A percentile compares a stretch with the other conserved stretches of the same genome.
Evolutionary conservation across 2,888 invertebrate genomes (phyloP).

Genomic region (Therioaphis trifolii): DNA sequence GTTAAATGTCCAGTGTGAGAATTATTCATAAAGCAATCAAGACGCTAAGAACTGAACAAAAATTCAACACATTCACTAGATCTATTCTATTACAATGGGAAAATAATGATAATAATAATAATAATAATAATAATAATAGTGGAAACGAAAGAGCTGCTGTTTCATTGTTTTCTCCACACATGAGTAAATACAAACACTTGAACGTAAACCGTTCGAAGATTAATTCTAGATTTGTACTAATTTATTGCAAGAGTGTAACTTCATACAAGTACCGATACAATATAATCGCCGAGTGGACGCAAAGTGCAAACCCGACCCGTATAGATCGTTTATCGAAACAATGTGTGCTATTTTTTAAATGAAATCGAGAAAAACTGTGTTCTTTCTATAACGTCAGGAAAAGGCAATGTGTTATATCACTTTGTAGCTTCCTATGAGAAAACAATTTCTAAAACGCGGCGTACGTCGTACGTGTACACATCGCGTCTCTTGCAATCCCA

Average conservation of each 20-base stretch:
- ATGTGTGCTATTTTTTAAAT: neutral
- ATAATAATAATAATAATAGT: neutral
- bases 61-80: neutral
- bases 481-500: too few species aligned
- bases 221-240: neutral
- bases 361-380: neutral
- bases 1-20: conserved; percentile 4
- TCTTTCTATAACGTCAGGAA: too few species aligned
- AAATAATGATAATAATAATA: neutral
- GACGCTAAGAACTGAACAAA: conserved; percentile 1
- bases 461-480: too few species aligned
- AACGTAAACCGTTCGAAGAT: conserved; percentile 14
- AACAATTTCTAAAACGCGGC: too few species aligned
- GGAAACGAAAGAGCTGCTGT: conserved; percentile 3
- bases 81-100: conserved; percentile 31
- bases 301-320: too few species aligned
- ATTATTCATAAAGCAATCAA: neutral
- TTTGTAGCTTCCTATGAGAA: too few species aligned
- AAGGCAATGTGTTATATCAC: too few species aligned
- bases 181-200: conserved; percentile 14
- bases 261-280: too few species aligned
- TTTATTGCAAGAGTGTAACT: too few species aligned
- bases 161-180: conserved; percentile 48
- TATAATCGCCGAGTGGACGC: neutral
- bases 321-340: conserved; percentile 26